Evolutionary conservation across 2,797 vertebrate genomes (phyloP).

Genomic region (Vultur gryphus): DNA sequence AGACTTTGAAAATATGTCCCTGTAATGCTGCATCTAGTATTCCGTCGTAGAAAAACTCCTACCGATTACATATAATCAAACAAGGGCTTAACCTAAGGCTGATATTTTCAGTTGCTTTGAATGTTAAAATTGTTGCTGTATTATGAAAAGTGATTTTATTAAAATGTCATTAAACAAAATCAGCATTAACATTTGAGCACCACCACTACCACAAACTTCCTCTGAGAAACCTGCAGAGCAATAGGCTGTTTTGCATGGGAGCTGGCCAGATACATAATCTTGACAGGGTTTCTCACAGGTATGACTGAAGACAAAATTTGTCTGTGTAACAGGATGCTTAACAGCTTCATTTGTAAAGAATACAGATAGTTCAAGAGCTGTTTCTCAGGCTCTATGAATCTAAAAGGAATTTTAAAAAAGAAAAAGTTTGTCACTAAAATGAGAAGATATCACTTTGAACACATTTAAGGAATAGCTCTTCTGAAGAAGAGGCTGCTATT

Average conservation of each 20-base stretch:
- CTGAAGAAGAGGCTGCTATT: not conserved
- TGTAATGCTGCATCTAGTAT: not conserved
- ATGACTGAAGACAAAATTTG: not conserved
- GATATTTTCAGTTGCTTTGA: not conserved
- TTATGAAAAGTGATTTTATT: not conserved
- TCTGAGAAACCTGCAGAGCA: not conserved
- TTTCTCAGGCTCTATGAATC: not conserved
- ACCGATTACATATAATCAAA: not conserved
- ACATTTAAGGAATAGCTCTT: not conserved
- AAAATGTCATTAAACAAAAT: not conserved
- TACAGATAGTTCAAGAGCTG: not conserved
- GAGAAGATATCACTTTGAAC: not conserved
- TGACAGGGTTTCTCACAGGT: not conserved
- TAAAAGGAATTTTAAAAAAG: not conserved
- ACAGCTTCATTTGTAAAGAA: not conserved
- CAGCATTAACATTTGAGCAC: not conserved
- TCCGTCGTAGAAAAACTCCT: not conserved
- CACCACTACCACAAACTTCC: not conserved
- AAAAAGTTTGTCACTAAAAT: not conserved
- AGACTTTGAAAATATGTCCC: not conserved
- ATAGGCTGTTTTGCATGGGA: not conserved
- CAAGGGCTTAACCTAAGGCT: not conserved
- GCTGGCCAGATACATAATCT: not conserved
- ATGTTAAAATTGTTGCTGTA: not conserved
- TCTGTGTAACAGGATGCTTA: not conserved